Evolutionary conservation across 2,113 vertebrate species (phyloP), one percentile per base, ranked within the genome.

Genomic region (Halichoeres trimaculatus): DNA sequence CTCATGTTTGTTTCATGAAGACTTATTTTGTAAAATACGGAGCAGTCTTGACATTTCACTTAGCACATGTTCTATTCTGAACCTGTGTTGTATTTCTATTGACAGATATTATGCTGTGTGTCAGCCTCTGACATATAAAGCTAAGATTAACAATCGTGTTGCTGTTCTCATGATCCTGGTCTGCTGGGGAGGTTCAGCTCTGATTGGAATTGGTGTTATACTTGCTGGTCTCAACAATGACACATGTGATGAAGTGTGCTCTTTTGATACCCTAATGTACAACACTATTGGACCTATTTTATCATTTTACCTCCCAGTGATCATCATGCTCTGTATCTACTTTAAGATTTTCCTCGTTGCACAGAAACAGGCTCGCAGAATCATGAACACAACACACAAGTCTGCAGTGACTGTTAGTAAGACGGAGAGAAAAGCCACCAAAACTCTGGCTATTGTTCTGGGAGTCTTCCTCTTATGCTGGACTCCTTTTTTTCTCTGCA

Each of bases 191-290:
- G 2, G 94, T 11, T 92, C 96, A 70, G 92, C 88, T 55, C 23
- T 94, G 55, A 94, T 95, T 74, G 94, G 90, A 38, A 94, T 84
- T 20, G 92, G 91, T 0, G 47, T 85, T 6, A 52, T 73, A 22
- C 14, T 53, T 51, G 62, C 38, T 26, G 84, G 80, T 20, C 41
- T 69, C 10, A 73, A 30, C 30, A 30, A 35, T 3, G 53, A 86
- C 20, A 24, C 40, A 1, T 85, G 79, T 52, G n/a, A 26, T 52
- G n/a, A 26, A 8, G 41, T 61, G 14, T 40, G 38, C 9, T 40
- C 9, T 40, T 4, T 40, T 40, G 11, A 48, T 13, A 1, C 76
- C 80, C 35, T 62, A 45, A 17, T 85, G 1, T 61, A 66, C 48
- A 78, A 70, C 30, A 60, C 35, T 17, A n/a, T 61, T 84, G 78